phyloP scores from a whole-genome alignment of 2,113 vertebrate genomes.

The Archocentrus centrarchus region DNA sequence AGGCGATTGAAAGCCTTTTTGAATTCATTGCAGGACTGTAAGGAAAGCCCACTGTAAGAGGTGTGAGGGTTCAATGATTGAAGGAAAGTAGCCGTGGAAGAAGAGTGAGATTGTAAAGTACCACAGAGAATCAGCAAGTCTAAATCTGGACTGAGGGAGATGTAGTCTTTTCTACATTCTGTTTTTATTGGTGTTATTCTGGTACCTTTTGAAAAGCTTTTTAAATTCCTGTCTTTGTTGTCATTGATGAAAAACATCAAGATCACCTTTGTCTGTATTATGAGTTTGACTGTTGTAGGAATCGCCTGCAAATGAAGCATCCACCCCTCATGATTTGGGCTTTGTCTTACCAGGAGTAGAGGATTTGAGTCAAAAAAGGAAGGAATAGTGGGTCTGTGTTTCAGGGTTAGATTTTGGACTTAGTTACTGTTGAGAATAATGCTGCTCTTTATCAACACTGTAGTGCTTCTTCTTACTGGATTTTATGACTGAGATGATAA shows the following conservation, averaged over 20 bases:
- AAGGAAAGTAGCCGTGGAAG: slow-evolving; percentile 27
- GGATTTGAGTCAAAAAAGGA: neutral
- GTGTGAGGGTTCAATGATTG: slow-evolving; percentile 53
- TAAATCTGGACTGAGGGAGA: slow-evolving; percentile 14
- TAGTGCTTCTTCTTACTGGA: neutral
- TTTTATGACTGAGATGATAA: neutral
- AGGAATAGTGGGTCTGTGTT: neutral
- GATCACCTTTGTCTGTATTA: slow-evolving; percentile 23
- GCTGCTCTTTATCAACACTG: neutral
- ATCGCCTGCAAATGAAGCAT: neutral
- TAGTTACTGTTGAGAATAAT: slow-evolving; percentile 1
- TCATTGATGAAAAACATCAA: slow-evolving; percentile 34
- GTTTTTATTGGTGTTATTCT: slow-evolving; percentile 29
- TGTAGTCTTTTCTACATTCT: slow-evolving; percentile 26
- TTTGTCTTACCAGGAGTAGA: neutral
- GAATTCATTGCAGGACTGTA: slow-evolving; percentile 65
- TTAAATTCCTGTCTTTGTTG: slow-evolving; percentile 17
- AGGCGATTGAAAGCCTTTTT: slow-evolving; percentile 64
- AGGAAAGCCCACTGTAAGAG: slow-evolving; percentile 25
- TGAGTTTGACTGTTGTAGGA: slow-evolving; percentile 7
- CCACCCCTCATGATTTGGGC: neutral
- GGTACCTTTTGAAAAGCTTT: neutral
- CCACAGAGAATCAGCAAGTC: slow-evolving; percentile 24
- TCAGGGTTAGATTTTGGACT: neutral
- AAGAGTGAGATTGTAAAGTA: slow-evolving; percentile 44